Base-by-base conservation (phyloP, 2,888 invertebrate genomes). In the Tenthredo notha region DNA sequence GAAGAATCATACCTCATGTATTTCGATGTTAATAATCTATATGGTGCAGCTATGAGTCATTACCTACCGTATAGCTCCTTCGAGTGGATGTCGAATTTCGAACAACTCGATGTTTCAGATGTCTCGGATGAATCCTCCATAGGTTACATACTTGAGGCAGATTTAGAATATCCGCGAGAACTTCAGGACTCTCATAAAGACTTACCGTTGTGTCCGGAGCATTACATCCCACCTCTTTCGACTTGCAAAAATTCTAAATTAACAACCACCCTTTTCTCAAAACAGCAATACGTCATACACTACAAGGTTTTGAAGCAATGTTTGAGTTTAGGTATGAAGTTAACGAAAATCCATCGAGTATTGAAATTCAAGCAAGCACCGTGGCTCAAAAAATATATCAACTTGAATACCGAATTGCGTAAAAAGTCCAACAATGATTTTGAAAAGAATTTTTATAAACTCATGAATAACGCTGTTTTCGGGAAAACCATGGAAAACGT, bases 401-500 rank as follows among this genome's bases (percentile, higher is more conserved):
- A 93, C 58, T 86, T 92, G 84, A 94, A 94, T 88, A 93, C 91
- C 5, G 77, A 90, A 70, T 83, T 92, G 43, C 83, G 92, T 84
- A 90, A 88, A 40, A 58, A 84, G 77, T 88, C 92, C 4, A 88
- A 15, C 47, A 90, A 90, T 54, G 89, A 91, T 25, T 93, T 92
- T 87, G 90, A 93, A 87, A 93, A 92, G 90, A 90, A 92, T 87
- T 91, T 92, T 85, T 93, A 88, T 85, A 93, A 94, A 87, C 86
- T 92, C 15, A 91, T 92, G 90, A 93, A 92, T 77, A 94, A 93
- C 87, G 87, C 91, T 0, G 87, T 92, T 0, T 93, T 91, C 86
- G 92, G 93, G 0, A 93, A 93, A 86, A 91, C 90, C 0, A 90
- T 92, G 88, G 91, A 92, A 87, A 92, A 91, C 85, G 88, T 91